Percentiles rank a stretch among this genome's conserved stretches.
Evolutionary conservation across 1,140 invertebrate species (phyloP).

Genomic region (Ceratitis capitata): DNA sequence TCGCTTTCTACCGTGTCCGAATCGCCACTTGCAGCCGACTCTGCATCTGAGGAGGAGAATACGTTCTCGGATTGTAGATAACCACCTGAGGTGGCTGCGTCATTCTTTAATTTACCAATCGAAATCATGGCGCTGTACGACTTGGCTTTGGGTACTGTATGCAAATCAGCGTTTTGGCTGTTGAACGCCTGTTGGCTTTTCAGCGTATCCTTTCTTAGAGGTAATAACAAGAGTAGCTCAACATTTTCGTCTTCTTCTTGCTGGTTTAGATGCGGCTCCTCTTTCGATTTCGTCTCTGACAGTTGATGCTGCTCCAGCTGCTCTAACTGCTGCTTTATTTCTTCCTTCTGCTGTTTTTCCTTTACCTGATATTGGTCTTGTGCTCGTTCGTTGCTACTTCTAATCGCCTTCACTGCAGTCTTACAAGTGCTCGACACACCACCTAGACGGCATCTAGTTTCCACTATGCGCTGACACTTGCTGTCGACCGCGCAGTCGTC

Average conservation of each 20-base stretch:
- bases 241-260: neutral
- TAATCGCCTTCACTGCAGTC: slow-evolving; percentile 23
- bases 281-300: neutral
- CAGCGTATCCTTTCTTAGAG: neutral
- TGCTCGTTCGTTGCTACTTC: neutral
- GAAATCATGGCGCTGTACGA: slow-evolving; percentile 43
- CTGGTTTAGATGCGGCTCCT: neutral
- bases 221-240: slow-evolving; percentile 1
- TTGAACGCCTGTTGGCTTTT: neutral
- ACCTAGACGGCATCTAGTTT: neutral
- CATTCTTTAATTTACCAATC: slow-evolving; percentile 44
- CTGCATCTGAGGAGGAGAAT: slow-evolving; percentile 68
- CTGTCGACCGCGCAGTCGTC: neutral
- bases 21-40: slow-evolving; percentile 53
- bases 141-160: slow-evolving; percentile 6
- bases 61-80: slow-evolving; percentile 70
- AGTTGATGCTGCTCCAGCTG: too few relatives aligned
- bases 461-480: neutral
- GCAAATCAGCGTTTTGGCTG: too few relatives aligned
- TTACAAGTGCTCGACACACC: slow-evolving; percentile 36
- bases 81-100: slow-evolving; percentile 53
- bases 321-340: too few relatives aligned
- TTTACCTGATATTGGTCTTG: too few relatives aligned
- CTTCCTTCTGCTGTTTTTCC: too few relatives aligned
- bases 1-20: slow-evolving; percentile 50